Evolutionary conservation across 2,797 vertebrate species (phyloP).

Genomic region (Mallotus villosus): DNA sequence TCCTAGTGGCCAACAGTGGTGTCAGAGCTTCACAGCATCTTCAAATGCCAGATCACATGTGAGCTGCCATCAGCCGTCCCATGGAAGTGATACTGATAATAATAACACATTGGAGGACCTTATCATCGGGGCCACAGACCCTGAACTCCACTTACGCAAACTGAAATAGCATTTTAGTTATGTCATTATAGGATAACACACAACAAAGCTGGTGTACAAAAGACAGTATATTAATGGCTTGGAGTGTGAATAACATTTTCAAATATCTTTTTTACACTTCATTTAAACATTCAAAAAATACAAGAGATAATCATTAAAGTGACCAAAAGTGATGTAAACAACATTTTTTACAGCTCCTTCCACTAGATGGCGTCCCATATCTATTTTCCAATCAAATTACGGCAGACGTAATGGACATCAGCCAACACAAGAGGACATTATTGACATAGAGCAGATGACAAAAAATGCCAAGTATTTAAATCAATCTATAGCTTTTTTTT

Average conservation of each 20-base stretch:
- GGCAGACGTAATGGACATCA: neutral
- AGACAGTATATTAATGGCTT: neutral
- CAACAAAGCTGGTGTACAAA: neutral
- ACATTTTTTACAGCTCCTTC: neutral
- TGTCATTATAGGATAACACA: neutral
- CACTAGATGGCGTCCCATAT: slow-evolving; percentile 35
- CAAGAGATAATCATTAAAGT: neutral
- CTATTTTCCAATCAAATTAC: neutral
- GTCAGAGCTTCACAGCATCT: neutral
- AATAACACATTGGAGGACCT: neutral
- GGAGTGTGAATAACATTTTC: neutral
- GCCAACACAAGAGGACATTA: neutral
- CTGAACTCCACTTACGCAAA: no score
- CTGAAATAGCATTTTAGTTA: neutral
- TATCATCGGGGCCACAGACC: no score
- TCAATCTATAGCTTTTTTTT: no score
- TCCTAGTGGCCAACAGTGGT: neutral
- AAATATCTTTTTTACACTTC: neutral
- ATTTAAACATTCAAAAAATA: neutral
- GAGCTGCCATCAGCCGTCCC: no score
- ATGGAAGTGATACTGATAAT: neutral
- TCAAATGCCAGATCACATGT: neutral
- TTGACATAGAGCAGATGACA: neutral
- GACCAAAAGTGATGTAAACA: no score
- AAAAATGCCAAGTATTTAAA: neutral